A percentile compares a stretch with the other conserved stretches of the same genome.
Evolutionary conservation across 1,140 invertebrate genomes (phyloP).

Genomic region (Conopomorpha cramerella): DNA sequence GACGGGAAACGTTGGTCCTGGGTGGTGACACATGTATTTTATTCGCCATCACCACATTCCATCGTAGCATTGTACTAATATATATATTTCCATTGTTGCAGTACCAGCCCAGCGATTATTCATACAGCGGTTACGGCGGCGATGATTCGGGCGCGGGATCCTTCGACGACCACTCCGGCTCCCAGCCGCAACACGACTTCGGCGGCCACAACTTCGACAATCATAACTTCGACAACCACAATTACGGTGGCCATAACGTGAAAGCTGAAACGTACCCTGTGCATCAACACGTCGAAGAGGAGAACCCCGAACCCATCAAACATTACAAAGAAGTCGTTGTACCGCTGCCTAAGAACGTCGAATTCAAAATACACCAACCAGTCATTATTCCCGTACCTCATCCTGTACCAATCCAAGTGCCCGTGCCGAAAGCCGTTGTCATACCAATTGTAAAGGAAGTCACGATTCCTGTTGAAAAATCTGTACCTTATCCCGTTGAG

Average conservation of each 20-base stretch:
- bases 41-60: too few species aligned
- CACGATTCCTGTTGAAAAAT: conserved; percentile 73
- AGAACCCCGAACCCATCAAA: conserved; percentile 70
- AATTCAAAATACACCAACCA: conserved; percentile 71
- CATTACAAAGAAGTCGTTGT: conserved; percentile 73
- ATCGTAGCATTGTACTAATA: too few species aligned
- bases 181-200: too few species aligned
- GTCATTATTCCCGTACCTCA: conserved; percentile 71
- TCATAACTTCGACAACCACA: conserved; percentile 12
- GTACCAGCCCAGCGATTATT: too few species aligned
- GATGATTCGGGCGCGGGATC: background rate
- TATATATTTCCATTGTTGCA: too few species aligned
- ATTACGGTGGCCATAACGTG: conserved; percentile 26
- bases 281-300: conserved; percentile 70
- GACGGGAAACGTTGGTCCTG: too few species aligned
- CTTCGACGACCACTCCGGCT: conserved; percentile 6
- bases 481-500: conserved; percentile 73
- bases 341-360: conserved; percentile 69
- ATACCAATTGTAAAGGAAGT: conserved; percentile 74
- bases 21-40: too few species aligned
- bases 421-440: conserved; percentile 71
- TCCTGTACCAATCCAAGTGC: conserved; percentile 75
- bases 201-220: conserved; percentile 10
- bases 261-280: conserved; percentile 60
- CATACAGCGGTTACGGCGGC: too few species aligned